A percentile compares a stretch with the other conserved stretches of the same genome.
Conservation (phyloP, 1,140 invertebrate genomes). For the Magallana angulata region DNA sequence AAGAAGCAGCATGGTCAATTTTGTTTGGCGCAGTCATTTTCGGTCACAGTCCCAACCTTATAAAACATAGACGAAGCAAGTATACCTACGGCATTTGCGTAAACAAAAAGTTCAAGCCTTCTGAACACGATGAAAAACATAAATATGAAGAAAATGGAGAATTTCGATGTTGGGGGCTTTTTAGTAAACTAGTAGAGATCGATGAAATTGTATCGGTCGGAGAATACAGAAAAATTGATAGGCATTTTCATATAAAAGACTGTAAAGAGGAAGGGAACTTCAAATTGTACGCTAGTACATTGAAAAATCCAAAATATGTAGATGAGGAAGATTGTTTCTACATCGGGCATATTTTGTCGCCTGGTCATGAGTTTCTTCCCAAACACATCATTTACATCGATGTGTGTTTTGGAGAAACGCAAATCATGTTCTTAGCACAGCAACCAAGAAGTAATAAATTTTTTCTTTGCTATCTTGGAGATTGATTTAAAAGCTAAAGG, state of each 20-base stretch:
- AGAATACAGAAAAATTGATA: not conserved
- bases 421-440: not conserved
- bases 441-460: not conserved
- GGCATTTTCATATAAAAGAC: not conserved
- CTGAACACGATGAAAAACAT: not conserved
- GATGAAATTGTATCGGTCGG: not conserved
- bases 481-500: not conserved
- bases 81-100: slow-evolving; percentile 23
- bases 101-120: not conserved
- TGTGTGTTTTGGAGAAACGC: not conserved
- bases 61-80: not conserved
- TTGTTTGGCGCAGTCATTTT: slow-evolving; percentile 38
- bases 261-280: not conserved
- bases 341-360: not conserved
- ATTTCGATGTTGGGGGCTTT: not conserved
- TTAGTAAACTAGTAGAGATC: not conserved
- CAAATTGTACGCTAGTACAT: not conserved
- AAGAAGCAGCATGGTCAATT: slow-evolving; percentile 15
- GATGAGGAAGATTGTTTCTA: not conserved
- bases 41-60: slow-evolving; percentile 14
- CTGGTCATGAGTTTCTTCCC: not conserved
- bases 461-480: not conserved
- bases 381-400: not conserved
- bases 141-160: not conserved
- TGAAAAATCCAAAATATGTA: not conserved